Evolutionary conservation across 2,797 vertebrate species (phyloP), one percentile per base, ranked within the genome.

Genomic region (Cyclura pinguis): DNA sequence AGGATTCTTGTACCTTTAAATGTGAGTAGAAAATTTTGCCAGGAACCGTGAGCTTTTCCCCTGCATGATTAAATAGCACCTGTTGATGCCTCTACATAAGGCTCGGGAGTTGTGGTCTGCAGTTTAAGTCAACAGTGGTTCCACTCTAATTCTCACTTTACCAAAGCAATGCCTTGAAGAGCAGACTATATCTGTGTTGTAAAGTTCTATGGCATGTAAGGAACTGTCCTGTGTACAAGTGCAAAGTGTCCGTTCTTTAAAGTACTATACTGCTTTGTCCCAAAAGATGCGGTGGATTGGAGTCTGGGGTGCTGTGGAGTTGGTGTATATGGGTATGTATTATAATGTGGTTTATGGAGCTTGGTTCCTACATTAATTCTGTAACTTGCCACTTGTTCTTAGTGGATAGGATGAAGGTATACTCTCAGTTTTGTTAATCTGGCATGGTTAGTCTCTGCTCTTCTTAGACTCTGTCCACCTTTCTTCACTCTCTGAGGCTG

Each of bases 281-380:
- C 24, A 78, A 86, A 86, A 38, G 20, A 80, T 86, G 84, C 52
- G 86, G 77, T 86, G 35, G 35, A 50, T 86, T 90, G 78, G 67
- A 59, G 20, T 81, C 50, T 73, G 78, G 77, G 29, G 52, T 81
- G 38, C 77, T 86, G 35, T 73, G n/a, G 82, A 84, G 27, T 77
- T 69, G 13, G 2, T 81, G 13, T 35, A 80, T 62, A 47, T 59
- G 22, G 35, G 89, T 86, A 80, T 27, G 86, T 83, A 91, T 64
- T 89, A 64, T 59, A 27, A 35, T 84, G 27, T 55, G 42, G 20
- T 22, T 62, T 84, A 42, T 9, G 16, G 12, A 20, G 6, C 57
- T 76, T 29, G 27, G 16, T 83, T 73, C 86, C 29, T 24, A n/a
- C 7, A 6, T 27, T 82, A 9, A 29, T 12, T n/a, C 55, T 77